Percentiles rank a stretch among this genome's conserved stretches.
Conservation (phyloP, 64 coral and sea anemone species). For the Anthopleura sola region DNA sequence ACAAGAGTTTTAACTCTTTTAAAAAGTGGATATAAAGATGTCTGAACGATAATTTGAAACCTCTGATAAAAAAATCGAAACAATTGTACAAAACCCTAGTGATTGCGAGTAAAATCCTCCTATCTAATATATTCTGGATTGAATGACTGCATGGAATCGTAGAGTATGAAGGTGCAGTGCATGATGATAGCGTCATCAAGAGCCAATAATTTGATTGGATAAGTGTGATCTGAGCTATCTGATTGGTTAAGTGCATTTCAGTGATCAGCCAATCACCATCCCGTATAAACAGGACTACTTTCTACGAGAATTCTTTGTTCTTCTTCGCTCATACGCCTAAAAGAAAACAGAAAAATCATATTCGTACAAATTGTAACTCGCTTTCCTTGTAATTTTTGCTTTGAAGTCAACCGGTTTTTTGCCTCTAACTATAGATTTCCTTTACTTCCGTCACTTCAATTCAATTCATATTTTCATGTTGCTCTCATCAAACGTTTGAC, state of each 20-base stretch:
- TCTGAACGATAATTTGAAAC: not conserved
- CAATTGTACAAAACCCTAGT: not conserved
- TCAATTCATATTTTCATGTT: no score
- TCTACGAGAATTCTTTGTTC: not conserved
- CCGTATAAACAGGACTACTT: constrained; percentile 14
- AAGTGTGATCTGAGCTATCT: not conserved
- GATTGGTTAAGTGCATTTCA: not conserved
- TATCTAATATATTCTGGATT: no score
- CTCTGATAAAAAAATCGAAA: not conserved
- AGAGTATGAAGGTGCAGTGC: not conserved
- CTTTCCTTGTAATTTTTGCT: not conserved
- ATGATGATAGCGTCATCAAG: not conserved
- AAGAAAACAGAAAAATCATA: not conserved
- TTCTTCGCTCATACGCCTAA: not conserved
- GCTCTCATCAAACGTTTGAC: no score
- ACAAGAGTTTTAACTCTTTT: no score
- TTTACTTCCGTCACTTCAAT: no score
- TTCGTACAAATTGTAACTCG: not conserved
- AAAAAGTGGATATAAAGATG: no score
- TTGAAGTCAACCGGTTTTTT: not conserved
- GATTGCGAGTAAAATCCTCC: no score
- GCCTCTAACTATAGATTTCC: no score
- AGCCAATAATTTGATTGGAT: not conserved
- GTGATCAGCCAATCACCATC: constrained; percentile 15
- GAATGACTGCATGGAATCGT: not conserved